These are phyloP conservation scores for Drosophila multiciliata DNA, from an alignment of 2,888 invertebrate species.

Conservation along the genomic window DNA sequence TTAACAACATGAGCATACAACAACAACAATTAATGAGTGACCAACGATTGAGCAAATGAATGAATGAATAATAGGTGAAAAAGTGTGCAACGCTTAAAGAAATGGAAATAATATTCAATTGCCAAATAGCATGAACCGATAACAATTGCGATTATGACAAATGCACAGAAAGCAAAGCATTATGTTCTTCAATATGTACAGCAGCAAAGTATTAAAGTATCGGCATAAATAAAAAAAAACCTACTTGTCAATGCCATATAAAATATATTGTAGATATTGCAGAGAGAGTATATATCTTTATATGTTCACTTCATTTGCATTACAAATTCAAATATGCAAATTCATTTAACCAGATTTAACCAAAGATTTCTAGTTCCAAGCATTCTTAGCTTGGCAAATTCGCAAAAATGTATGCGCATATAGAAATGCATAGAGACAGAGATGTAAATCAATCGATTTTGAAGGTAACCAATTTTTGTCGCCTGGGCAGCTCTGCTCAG, in stretches of 20 bases:
- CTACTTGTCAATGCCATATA: background rate
- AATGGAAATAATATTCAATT: slow-evolving; percentile 17
- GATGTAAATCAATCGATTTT: slow-evolving; percentile 6
- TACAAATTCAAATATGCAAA: slow-evolving; percentile 8
- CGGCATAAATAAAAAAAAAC: background rate
- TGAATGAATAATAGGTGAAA: slow-evolving; percentile 26
- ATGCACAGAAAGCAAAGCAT: background rate
- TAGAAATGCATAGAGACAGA: background rate
- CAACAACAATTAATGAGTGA: slow-evolving; percentile 14
- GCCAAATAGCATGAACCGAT: slow-evolving; percentile 22
- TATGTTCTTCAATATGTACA: background rate
- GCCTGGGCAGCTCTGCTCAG: slow-evolving; percentile 40
- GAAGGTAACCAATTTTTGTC: slow-evolving; percentile 14
- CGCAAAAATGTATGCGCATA: background rate
- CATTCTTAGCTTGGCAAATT: slow-evolving; percentile 9
- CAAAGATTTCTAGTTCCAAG: slow-evolving; percentile 24
- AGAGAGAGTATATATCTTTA: background rate
- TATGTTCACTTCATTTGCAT: slow-evolving; percentile 2
- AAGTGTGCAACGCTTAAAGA: slow-evolving; percentile 32
- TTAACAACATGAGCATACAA: slow-evolving; percentile 42
- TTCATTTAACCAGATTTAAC: slow-evolving; percentile 1
- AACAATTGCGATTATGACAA: slow-evolving; percentile 19
- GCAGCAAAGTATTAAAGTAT: background rate
- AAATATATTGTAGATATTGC: background rate
- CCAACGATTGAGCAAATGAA: slow-evolving; percentile 36